Evolutionary conservation across 2,797 vertebrate species (phyloP).

Genomic region (Clarias platycephalus): DNA sequence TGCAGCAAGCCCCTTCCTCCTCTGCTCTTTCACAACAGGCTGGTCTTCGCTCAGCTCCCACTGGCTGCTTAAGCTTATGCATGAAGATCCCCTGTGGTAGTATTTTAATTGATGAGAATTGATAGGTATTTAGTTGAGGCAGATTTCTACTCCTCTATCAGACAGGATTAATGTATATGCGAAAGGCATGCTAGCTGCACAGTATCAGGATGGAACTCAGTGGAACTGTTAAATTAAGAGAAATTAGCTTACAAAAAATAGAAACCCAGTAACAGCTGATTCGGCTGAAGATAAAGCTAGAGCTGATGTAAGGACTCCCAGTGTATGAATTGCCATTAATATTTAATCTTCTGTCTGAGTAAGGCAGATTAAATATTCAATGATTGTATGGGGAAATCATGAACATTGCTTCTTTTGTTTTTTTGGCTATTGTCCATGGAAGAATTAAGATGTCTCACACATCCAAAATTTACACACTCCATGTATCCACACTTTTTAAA

Average conservation of each 20-base stretch:
- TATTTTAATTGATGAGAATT: constrained; percentile 44
- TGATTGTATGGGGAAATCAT: constrained; percentile 1
- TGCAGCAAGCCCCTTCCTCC: constrained; percentile 30
- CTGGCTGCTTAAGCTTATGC: constrained; percentile 18
- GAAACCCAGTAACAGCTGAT: background rate
- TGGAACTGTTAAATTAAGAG: constrained; percentile 56
- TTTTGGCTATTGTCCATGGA: background rate
- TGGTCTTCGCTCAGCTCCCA: constrained; percentile 34
- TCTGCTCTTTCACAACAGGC: constrained; percentile 21
- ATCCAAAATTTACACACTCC: background rate
- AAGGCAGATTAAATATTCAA: constrained; percentile 57
- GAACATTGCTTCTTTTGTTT: background rate
- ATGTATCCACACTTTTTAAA: background rate
- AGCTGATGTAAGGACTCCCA: background rate
- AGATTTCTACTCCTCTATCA: constrained; percentile 20
- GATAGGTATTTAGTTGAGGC: constrained; percentile 25
- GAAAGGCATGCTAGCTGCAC: background rate
- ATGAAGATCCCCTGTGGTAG: constrained; percentile 48
- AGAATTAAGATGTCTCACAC: background rate
- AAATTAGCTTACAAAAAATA: background rate
- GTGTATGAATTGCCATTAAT: constrained; percentile 61
- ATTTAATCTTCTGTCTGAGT: constrained; percentile 68
- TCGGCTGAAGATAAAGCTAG: background rate
- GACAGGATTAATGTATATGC: background rate
- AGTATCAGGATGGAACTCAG: constrained; percentile 47